A percentile compares a stretch with the other conserved stretches of the same genome.
Conservation (phyloP, 2,888 invertebrate species). For the Sminthurides aquaticus region DNA sequence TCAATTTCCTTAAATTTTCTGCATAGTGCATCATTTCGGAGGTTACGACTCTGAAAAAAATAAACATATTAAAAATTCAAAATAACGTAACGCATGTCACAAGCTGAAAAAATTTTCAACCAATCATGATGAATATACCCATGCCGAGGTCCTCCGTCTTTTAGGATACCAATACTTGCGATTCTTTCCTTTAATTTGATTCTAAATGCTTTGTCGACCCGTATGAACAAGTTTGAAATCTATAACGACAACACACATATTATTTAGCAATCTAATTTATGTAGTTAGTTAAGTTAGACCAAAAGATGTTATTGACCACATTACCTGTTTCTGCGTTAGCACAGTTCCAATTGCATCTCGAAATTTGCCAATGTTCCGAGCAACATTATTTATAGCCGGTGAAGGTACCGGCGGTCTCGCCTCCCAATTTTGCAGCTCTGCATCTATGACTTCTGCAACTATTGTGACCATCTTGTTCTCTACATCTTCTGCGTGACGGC, state of each 20-base stretch:
- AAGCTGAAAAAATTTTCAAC: not conserved
- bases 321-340: slow-evolving; percentile 38
- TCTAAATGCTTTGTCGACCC: slow-evolving; percentile 78
- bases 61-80: slow-evolving; percentile 12
- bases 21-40: slow-evolving; percentile 85
- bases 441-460: slow-evolving; percentile 73
- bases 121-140: slow-evolving; percentile 51
- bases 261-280: not conserved
- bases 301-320: too few species aligned
- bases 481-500: slow-evolving; percentile 85
- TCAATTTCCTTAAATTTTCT: slow-evolving; percentile 72
- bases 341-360: slow-evolving; percentile 41
- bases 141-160: slow-evolving; percentile 94
- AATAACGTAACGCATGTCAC: too few species aligned
- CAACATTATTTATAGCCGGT: slow-evolving; percentile 75
- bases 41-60: slow-evolving; percentile 61
- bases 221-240: slow-evolving; percentile 66
- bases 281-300: not conserved
- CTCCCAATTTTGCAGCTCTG: slow-evolving; percentile 80
- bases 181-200: slow-evolving; percentile 76
- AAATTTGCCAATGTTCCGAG: slow-evolving; percentile 48
- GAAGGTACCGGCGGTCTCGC: slow-evolving; percentile 93
- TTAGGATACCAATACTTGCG: slow-evolving; percentile 75
- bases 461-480: slow-evolving; percentile 84
- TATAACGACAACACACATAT: slow-evolving; percentile 43